These are phyloP conservation scores for Lasiurus cinereus DNA, from an alignment of 2,113 vertebrate genomes.

Conservation along the genomic window DNA sequence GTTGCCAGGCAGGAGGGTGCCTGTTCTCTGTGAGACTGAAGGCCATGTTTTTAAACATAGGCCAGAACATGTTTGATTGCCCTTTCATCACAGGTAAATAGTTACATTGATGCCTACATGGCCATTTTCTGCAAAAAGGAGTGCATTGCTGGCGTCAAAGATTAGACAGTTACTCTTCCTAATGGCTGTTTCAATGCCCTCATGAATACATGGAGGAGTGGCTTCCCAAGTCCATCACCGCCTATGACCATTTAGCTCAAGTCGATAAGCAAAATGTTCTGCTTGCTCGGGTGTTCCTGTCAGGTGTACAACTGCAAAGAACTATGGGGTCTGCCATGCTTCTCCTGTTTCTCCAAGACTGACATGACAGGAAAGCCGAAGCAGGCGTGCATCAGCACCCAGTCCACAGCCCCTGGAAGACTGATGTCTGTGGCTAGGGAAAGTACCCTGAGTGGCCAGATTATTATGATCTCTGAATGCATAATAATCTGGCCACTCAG, in stretches of 20 bases:
- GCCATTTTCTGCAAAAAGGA: slow-evolving; percentile 99
- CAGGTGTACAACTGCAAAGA: slow-evolving; percentile 99
- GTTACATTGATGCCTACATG: slow-evolving; percentile 99
- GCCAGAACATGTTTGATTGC: slow-evolving; percentile 87
- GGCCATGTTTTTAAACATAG: slow-evolving; percentile 88
- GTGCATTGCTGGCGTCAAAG: slow-evolving; percentile 99
- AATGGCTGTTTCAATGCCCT: slow-evolving; percentile 99
- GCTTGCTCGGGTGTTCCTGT: slow-evolving; percentile 99
- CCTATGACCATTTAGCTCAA: slow-evolving; percentile 98
- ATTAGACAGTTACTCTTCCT: slow-evolving; percentile 99
- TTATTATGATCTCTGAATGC: no score
- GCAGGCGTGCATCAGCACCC: slow-evolving; percentile 99
- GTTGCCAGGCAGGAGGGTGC: slow-evolving; percentile 86
- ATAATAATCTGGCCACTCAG: no score
- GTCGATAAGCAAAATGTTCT: slow-evolving; percentile 98
- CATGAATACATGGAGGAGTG: slow-evolving; percentile 97
- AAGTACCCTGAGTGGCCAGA: slow-evolving; percentile 79
- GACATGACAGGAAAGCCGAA: slow-evolving; percentile 99
- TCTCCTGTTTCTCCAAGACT: slow-evolving; percentile 99
- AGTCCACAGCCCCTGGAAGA: slow-evolving; percentile 97
- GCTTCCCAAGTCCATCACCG: slow-evolving; percentile 99
- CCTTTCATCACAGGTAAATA: slow-evolving; percentile 98
- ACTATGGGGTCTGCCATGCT: slow-evolving; percentile 98
- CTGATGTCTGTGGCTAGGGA: slow-evolving; percentile 99
- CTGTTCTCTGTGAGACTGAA: slow-evolving; percentile 87